Base-by-base conservation (phyloP, 2,113 vertebrate genomes). In the Todiramphus saurophagus region DNA sequence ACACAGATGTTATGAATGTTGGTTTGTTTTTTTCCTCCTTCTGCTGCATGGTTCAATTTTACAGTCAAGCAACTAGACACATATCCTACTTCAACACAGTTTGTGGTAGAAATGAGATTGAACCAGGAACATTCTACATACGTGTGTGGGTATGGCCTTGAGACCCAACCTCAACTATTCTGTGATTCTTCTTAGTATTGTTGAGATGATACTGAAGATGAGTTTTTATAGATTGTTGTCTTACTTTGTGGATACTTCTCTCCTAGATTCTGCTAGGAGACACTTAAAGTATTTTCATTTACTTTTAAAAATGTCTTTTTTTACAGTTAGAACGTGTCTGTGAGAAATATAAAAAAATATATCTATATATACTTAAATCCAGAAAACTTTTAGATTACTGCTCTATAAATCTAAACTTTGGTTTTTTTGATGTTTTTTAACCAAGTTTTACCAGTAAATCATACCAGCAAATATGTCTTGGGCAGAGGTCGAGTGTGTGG, bases 401-500 rank as follows among this genome's bases (percentile, higher is more conserved):
- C 44, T 89, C 9, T 66, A 4, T 70, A 83, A 60, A 64, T 79
- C 28, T 48, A 48, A 87, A 63, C 8, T 73, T 16, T 9, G 5
- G 28, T 27, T 21, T 58, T n/a, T 73, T 46, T 46, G 16, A 12
- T 43, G 28, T 13, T 68, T 30, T 62, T 6, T 16, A 78, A 16
- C 10, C 3, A 51, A 2, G 27, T 69, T 91, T 78, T 93, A 46
- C 37, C 21, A 48, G 9, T 48, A 64, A 74, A 17, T 46, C 13
- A 4, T 48, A 59, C 5, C 11, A 56, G 16, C 35, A 86, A 13
- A 41, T 62, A 9, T 39, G 13, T 44, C 5, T 19, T 72, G 21
- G 6, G 15, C 21, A 39, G 1, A 9, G 7, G 8, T 2, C 6
- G 2, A 14, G 39, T 5, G 13, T 1, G 2, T 27, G 24, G 4